A percentile compares a stretch with the other conserved stretches of the same genome.
phyloP scores from a whole-genome alignment of 2,113 vertebrate species.

The Turnix velox region DNA sequence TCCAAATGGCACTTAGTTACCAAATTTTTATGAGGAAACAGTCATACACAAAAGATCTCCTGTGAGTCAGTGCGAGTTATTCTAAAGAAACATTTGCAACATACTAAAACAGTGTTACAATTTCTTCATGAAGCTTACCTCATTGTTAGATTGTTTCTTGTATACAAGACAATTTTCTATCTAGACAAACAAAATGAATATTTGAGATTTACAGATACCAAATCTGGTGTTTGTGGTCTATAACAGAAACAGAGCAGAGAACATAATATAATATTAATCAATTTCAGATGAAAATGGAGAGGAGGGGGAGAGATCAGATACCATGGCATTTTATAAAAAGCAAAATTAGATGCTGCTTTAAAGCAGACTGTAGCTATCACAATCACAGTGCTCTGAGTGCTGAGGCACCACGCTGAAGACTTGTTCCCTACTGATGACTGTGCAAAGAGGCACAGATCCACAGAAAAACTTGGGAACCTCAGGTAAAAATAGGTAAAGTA shows the following conservation, averaged over 20 bases:
- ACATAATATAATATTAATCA: background rate
- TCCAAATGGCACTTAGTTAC: background rate
- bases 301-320: background rate
- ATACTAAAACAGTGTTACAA: background rate
- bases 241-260: background rate
- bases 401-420: background rate
- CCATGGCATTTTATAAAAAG: no score
- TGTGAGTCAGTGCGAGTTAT: background rate
- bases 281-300: background rate
- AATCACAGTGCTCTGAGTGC: background rate
- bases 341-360: background rate
- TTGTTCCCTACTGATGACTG: background rate
- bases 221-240: background rate
- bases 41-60: background rate
- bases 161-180: background rate
- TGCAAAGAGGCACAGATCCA: background rate
- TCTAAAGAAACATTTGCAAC: background rate
- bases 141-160: background rate
- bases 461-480: background rate
- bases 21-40: background rate
- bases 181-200: background rate
- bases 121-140: constrained; percentile 21
- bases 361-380: background rate
- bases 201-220: background rate
- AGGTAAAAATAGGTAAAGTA: background rate